These are phyloP conservation scores for Melospiza georgiana DNA, from an alignment of 2,113 vertebrate genomes.

Conservation along the genomic window DNA sequence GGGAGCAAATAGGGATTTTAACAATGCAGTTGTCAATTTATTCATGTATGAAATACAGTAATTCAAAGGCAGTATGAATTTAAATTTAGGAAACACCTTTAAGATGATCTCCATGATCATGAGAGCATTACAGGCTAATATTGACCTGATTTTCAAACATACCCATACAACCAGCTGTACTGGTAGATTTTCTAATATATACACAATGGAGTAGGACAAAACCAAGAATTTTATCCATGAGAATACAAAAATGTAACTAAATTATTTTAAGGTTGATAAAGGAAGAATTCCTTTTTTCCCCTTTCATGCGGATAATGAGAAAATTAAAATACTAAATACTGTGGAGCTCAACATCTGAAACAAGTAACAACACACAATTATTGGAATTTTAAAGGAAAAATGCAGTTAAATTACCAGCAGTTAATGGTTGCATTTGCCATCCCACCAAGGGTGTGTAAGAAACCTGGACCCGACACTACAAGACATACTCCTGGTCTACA, in stretches of 20 bases:
- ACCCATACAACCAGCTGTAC: not conserved
- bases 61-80: not conserved
- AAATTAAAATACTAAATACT: not conserved
- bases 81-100: not conserved
- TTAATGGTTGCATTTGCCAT: constrained; percentile 96
- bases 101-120: not conserved
- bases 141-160: not conserved
- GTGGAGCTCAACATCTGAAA: not conserved
- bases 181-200: not conserved
- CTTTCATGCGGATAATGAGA: too few species aligned
- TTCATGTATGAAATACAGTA: not conserved
- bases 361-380: not conserved
- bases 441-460: constrained; percentile 89
- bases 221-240: not conserved
- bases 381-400: not conserved
- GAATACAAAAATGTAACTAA: not conserved
- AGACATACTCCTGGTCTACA: constrained; percentile 91
- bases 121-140: not conserved
- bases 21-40: not conserved
- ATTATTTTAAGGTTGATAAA: not conserved
- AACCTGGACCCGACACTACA: constrained; percentile 94
- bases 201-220: not conserved
- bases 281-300: not conserved
- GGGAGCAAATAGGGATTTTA: not conserved
- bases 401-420: constrained; percentile 84